Evolutionary conservation across 2,888 invertebrate genomes (phyloP).

Genomic region (Melitaea athalia): DNA sequence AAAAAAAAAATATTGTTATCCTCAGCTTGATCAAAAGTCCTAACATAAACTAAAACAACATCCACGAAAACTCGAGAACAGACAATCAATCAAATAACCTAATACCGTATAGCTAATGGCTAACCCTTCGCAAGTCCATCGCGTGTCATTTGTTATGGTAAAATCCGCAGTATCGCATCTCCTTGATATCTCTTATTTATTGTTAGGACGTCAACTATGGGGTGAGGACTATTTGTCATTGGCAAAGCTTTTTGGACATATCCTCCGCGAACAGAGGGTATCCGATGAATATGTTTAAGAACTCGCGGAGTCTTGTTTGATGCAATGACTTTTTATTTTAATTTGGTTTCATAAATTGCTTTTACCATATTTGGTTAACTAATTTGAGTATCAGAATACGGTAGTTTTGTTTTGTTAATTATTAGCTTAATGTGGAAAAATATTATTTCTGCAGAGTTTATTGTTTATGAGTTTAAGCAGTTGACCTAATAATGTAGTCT

Average conservation of each 20-base stretch:
- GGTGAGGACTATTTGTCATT: slow-evolving; percentile 78
- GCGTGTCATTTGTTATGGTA: slow-evolving; percentile 75
- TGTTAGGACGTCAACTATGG: slow-evolving; percentile 76
- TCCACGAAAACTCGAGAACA: slow-evolving; percentile 8
- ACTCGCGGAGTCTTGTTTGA: background rate
- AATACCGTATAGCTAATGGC: slow-evolving; percentile 56
- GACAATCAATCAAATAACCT: slow-evolving; percentile 62
- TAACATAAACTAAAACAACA: slow-evolving; percentile 37
- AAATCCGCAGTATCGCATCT: slow-evolving; percentile 61
- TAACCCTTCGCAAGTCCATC: slow-evolving; percentile 76
- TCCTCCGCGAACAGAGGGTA: slow-evolving; percentile 50
- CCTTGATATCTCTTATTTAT: slow-evolving; percentile 79
- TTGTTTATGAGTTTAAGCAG: too few relatives aligned
- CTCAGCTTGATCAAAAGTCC: slow-evolving; percentile 13
- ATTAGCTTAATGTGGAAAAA: too few relatives aligned
- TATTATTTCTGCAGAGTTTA: too few relatives aligned
- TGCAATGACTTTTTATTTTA: background rate
- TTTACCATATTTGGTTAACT: background rate
- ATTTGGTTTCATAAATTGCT: background rate
- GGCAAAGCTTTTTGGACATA: slow-evolving; percentile 67
- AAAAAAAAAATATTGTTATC: too few relatives aligned
- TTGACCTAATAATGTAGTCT: too few relatives aligned
- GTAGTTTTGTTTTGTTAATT: too few relatives aligned
- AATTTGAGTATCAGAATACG: too few relatives aligned
- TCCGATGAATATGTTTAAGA: slow-evolving; percentile 51